Conservation (phyloP, 2,888 invertebrate species). For the Palloptera scutellata region DNA sequence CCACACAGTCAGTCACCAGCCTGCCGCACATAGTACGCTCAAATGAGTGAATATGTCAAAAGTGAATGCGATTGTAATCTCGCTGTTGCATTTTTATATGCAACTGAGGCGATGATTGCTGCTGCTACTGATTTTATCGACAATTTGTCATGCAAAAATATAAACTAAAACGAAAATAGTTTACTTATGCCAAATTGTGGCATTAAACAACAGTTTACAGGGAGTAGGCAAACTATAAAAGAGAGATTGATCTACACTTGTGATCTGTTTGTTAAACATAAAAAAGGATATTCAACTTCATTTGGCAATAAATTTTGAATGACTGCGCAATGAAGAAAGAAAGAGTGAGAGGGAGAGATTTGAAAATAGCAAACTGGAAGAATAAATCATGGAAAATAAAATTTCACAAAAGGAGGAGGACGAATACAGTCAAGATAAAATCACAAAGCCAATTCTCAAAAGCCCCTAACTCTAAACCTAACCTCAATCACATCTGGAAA, state of each 20-base stretch:
- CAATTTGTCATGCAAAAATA: slow-evolving; percentile 58
- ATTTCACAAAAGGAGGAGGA: slow-evolving; percentile 21
- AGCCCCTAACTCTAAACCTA: slow-evolving; percentile 3
- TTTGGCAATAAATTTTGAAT: slow-evolving; percentile 5
- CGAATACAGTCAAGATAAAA: slow-evolving; percentile 5
- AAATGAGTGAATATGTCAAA: too few relatives aligned
- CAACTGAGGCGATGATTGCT: not conserved
- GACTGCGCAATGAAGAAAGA: slow-evolving; percentile 31
- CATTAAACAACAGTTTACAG: too few relatives aligned
- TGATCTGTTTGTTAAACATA: not conserved
- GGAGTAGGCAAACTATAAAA: too few relatives aligned
- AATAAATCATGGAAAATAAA: too few relatives aligned
- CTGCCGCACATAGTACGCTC: too few relatives aligned
- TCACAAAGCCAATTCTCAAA: slow-evolving; percentile 10
- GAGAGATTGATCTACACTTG: too few relatives aligned
- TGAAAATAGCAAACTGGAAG: too few relatives aligned
- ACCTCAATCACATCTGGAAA: slow-evolving; percentile 40
- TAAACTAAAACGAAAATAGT: slow-evolving; percentile 1
- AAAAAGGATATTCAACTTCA: too few relatives aligned
- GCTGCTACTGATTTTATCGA: slow-evolving; percentile 49
- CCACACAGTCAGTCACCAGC: too few relatives aligned
- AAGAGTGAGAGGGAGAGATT: slow-evolving; percentile 5
- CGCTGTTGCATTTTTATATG: not conserved
- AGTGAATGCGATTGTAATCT: too few relatives aligned
- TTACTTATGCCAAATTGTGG: not conserved